Evolutionary conservation across 2,113 vertebrate species (phyloP), one percentile per base, ranked within the genome.

Genomic region (Gallinago media): DNA sequence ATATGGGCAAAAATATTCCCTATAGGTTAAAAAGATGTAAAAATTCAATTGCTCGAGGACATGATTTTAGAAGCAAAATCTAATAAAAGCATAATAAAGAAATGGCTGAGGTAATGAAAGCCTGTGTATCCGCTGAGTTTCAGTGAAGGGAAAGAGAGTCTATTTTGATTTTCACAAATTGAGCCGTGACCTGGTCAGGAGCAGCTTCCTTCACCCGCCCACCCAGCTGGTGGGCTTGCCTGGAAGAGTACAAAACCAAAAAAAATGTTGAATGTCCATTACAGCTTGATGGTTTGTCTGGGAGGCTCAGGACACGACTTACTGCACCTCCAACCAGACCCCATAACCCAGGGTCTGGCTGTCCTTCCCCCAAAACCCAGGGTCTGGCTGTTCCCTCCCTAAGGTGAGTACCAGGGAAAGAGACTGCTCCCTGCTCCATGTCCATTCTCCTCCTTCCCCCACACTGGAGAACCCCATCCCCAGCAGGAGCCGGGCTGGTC

Each of bases 241-340:
- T 88, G 16, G 27, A 74, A 50, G 25, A 62, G 22, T 22, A 19
- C 2, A 15, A 36, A 65, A 62, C 31, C n/a, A 40, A 65, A 14
- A 14, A 12, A 0, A 0, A 6, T 20, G 12, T 34, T 81, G 36
- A 47, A 19, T 0, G 1, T 50, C 38, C 22, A 2, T 34, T 13
- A 1, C 1, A 1, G 32, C 46, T 74, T 3, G 1, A 1, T 7
- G 5, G 36, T n/a, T 78, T 67, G 1, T 40, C 42, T 29, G 25
- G 29, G 38, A 85, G 27, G 42, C 46, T 78, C 18, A 21, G 47
- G 29, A 67, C 38, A 47, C 0, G 2, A 11, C 12, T 61, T 49
- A 27, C 38, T 3, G 0, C 8, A 22, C 18, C 89, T 59, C 81
- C 52, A 63, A 34, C 49, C 9, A 56, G 23, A 27, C 2, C 26